phyloP scores from a whole-genome alignment of 2,113 vertebrate species.

The Mola mola region DNA sequence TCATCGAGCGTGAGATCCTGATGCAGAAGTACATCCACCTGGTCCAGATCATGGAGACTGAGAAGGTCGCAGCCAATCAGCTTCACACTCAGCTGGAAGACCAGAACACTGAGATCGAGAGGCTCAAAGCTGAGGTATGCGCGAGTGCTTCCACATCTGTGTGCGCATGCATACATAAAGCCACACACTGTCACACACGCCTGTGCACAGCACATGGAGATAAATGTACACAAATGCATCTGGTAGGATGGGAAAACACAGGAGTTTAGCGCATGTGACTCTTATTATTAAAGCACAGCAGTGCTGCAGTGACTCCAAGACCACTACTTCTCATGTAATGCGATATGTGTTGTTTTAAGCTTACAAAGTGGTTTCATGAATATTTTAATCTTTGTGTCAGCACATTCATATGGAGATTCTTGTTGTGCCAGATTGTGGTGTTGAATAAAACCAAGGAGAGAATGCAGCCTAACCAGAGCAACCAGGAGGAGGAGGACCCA shows the following conservation, averaged over 20 bases:
- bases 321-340: slow-evolving; percentile 8
- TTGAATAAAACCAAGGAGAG: slow-evolving; percentile 94
- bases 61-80: slow-evolving; percentile 96
- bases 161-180: slow-evolving; percentile 30
- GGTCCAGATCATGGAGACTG: slow-evolving; percentile 96
- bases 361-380: slow-evolving; percentile 31
- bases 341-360: slow-evolving; percentile 22
- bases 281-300: slow-evolving; percentile 21
- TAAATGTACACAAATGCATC: slow-evolving; percentile 29
- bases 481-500: slow-evolving; percentile 93
- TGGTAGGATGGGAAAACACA: slow-evolving; percentile 25
- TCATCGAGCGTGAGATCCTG: slow-evolving; percentile 93
- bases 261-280: neutral
- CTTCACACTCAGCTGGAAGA: slow-evolving; percentile 96
- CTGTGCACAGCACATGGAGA: neutral
- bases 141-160: slow-evolving; percentile 33
- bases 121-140: slow-evolving; percentile 94
- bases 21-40: slow-evolving; percentile 99
- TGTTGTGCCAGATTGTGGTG: slow-evolving; percentile 82
- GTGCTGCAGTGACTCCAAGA: slow-evolving; percentile 7
- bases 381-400: slow-evolving; percentile 17
- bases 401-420: slow-evolving; percentile 19
- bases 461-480: slow-evolving; percentile 86
- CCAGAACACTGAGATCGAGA: slow-evolving; percentile 95
- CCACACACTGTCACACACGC: neutral